phyloP scores from a whole-genome alignment of 2,888 invertebrate genomes.

The Meloe dianella region DNA sequence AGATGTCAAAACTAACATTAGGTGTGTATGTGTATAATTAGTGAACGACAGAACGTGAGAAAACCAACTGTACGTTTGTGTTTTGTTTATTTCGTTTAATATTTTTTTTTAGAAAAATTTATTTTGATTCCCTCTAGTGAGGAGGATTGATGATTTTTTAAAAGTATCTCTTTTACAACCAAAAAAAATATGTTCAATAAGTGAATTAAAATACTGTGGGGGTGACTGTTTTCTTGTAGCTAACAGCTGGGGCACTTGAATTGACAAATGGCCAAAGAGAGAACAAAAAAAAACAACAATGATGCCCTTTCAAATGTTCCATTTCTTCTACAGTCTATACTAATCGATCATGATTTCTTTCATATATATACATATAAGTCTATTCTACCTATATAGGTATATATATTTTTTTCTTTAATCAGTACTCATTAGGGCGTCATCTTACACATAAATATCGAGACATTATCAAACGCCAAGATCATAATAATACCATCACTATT shows the following conservation, averaged over 20 bases:
- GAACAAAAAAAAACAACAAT: slow-evolving; percentile 41
- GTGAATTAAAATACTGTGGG: slow-evolving; percentile 58
- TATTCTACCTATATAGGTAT: too few relatives aligned
- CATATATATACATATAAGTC: too few relatives aligned
- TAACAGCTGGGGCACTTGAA: slow-evolving; percentile 50
- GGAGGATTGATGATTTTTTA: slow-evolving; percentile 59
- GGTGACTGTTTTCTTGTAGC: slow-evolving; percentile 37
- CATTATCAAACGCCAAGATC: slow-evolving; percentile 46
- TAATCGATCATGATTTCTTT: slow-evolving; percentile 27
- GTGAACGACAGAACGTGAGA: slow-evolving; percentile 31
- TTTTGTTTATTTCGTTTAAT: too few relatives aligned
- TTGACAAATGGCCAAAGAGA: slow-evolving; percentile 60
- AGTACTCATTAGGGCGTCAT: slow-evolving; percentile 41
- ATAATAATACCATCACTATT: slow-evolving; percentile 42
- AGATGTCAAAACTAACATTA: slow-evolving; percentile 37
- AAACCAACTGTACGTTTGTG: slow-evolving; percentile 21
- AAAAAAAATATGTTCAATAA: slow-evolving; percentile 60
- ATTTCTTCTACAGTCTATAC: slow-evolving; percentile 5
- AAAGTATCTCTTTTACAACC: slow-evolving; percentile 55
- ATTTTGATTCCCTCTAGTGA: neutral
- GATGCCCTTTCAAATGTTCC: slow-evolving; percentile 34
- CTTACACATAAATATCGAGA: slow-evolving; percentile 40
- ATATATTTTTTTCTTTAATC: slow-evolving; percentile 14
- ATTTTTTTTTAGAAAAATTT: slow-evolving; percentile 5
- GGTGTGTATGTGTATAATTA: slow-evolving; percentile 29